Base-by-base conservation (phyloP, 2,113 vertebrate genomes). In the Gnathonemus longibarbis region DNA sequence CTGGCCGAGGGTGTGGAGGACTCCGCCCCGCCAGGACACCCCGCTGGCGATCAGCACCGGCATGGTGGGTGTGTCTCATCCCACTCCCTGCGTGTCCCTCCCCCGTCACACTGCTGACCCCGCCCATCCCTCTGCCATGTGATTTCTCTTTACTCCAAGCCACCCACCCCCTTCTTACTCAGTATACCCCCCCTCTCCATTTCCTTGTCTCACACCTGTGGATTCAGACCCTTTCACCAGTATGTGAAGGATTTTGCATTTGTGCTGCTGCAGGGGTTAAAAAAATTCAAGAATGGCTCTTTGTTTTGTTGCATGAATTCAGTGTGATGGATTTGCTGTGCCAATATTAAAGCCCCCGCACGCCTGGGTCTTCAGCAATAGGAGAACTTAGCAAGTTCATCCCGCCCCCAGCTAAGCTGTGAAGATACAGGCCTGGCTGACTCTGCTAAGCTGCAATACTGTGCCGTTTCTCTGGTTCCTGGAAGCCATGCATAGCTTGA, bases 61-160 rank as follows among this genome's bases (percentile, higher is more conserved):
- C 94, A 96, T 92, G 96, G 96, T 96, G 96, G 96, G 96, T 96
- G 94, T 94, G 93, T 94, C 93, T 94, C 92, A 50, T 93, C 80
- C 83, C 42, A 89, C 58, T 86, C 56, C 21, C 89, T 86, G 88
- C 90, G 66, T 90, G 50, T 62, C 46, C 56, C 31, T 21, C 3
- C 5, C 52, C 24, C 70, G 35, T 77, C 49, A 46, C 21, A 27
- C 45, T 39, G 31, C 35, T 8, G 24, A 70, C 39, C 19, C 70
- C 19, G 2, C 48, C 66, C 13, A 35, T 46, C 21, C 35, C 21
- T 45, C 17, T 42, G 35, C 21, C 31, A 35, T 52, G 7, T 87
- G 13, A n/a, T 39, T 77, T 13, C 31, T 35, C 31, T 27, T 77
- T 17, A 35, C 70, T 80, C 35, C 74, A 80, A 80, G 74, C 35